phyloP scores from a whole-genome alignment of 2,888 invertebrate genomes.

The Pseudococcus longispinus region DNA sequence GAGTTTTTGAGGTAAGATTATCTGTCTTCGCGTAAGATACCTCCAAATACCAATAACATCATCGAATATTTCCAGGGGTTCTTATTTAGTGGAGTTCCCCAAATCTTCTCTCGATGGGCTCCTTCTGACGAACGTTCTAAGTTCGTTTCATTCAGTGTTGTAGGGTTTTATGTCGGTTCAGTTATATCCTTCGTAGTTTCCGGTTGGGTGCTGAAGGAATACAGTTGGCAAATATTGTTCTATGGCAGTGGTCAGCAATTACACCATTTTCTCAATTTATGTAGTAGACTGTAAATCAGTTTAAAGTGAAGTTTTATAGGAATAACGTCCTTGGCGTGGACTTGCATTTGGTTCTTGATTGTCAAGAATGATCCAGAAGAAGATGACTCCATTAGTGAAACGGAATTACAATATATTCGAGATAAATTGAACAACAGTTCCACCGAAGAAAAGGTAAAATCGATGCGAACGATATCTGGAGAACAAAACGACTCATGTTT shows the following conservation, averaged over 20 bases:
- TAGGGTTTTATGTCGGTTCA: not conserved
- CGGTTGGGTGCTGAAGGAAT: not conserved
- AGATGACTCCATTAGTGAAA: not conserved
- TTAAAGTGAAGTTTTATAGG: not conserved
- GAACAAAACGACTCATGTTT: not conserved
- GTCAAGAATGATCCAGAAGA: slow-evolving; percentile 1
- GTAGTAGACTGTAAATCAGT: not conserved
- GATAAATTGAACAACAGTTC: not conserved
- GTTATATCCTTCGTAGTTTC: not conserved
- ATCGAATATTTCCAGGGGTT: not conserved
- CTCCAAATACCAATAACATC: not conserved
- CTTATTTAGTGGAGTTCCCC: not conserved
- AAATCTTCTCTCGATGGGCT: not conserved
- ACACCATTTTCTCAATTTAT: not conserved
- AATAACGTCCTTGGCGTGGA: not conserved
- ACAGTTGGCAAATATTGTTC: not conserved
- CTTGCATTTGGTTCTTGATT: not conserved
- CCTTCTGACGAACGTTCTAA: not conserved
- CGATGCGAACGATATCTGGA: not conserved
- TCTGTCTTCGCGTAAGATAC: not conserved
- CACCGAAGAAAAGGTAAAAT: not conserved
- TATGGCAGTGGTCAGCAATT: not conserved
- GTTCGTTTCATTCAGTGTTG: not conserved
- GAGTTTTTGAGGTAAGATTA: not conserved
- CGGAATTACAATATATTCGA: not conserved